phyloP scores from a whole-genome alignment of 2,797 vertebrate genomes.

The Myotis daubentonii region DNA sequence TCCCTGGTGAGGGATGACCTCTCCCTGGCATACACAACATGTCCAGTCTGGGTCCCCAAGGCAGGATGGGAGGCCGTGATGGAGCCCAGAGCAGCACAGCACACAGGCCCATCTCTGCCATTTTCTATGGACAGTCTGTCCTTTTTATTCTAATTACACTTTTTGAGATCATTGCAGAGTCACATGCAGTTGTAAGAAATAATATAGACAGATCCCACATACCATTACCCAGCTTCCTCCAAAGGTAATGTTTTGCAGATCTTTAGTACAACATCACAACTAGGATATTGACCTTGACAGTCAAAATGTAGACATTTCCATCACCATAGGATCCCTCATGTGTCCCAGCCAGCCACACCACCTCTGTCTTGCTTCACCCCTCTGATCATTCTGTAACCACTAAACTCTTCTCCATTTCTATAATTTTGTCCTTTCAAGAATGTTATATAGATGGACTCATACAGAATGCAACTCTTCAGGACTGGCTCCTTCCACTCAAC shows the following conservation, averaged over 20 bases:
- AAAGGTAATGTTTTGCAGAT: not conserved
- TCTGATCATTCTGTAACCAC: not conserved
- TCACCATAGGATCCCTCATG: fast-evolving
- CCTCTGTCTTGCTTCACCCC: not conserved
- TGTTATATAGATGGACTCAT: not conserved
- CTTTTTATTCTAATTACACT: conserved; percentile 23
- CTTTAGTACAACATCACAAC: not conserved
- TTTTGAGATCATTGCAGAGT: not conserved
- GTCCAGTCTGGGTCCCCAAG: not conserved
- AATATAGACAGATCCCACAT: not conserved
- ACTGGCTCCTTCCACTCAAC: not conserved
- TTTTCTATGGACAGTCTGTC: not conserved
- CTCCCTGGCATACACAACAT: not conserved
- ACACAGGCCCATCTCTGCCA: not conserved
- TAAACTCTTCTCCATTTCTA: not conserved
- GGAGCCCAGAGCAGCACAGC: not conserved
- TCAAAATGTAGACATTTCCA: not conserved
- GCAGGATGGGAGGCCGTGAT: not conserved
- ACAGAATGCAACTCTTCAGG: not conserved
- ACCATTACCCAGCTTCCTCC: not conserved
- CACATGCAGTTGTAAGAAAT: not conserved
- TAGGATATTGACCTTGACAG: not conserved
- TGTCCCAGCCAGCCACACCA: not conserved
- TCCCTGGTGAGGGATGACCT: not conserved
- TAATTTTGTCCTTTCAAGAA: not conserved